Percentiles rank a stretch among this genome's conserved stretches.
Conservation (phyloP, 2,113 vertebrate species). For the Gracilinanus agilis region DNA sequence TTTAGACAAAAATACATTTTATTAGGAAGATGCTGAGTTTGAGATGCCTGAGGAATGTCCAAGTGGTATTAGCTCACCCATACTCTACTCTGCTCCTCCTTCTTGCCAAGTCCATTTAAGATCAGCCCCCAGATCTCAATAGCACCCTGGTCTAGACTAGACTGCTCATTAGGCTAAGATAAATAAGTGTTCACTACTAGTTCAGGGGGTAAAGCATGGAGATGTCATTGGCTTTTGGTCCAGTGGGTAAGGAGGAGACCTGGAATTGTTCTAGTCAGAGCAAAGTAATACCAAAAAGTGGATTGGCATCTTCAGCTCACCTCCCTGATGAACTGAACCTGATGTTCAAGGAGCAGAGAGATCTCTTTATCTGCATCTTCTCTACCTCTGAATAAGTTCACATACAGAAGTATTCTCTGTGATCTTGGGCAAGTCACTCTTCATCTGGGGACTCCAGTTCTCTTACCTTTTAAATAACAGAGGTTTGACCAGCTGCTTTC, state of each 20-base stretch:
- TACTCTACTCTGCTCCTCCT: background rate
- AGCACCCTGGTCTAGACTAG: background rate
- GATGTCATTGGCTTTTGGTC: background rate
- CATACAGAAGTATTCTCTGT: background rate
- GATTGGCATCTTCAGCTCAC: background rate
- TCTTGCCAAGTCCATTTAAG: background rate
- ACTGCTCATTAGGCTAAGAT: background rate
- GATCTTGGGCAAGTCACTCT: background rate
- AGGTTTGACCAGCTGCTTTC: background rate
- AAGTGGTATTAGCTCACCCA: background rate
- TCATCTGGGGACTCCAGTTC: background rate
- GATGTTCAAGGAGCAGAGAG: background rate
- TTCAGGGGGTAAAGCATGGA: background rate
- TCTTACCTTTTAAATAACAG: background rate
- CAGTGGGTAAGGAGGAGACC: background rate
- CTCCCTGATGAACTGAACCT: background rate
- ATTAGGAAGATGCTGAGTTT: background rate
- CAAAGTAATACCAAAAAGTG: background rate
- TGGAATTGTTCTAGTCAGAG: background rate
- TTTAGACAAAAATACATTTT: background rate
- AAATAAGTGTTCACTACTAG: background rate
- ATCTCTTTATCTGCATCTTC: background rate
- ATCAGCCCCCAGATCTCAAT: background rate
- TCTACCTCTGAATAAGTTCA: background rate
- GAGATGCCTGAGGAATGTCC: background rate